Conservation (phyloP, 2,113 vertebrate genomes). For the human (Homo sapiens) region DNA sequence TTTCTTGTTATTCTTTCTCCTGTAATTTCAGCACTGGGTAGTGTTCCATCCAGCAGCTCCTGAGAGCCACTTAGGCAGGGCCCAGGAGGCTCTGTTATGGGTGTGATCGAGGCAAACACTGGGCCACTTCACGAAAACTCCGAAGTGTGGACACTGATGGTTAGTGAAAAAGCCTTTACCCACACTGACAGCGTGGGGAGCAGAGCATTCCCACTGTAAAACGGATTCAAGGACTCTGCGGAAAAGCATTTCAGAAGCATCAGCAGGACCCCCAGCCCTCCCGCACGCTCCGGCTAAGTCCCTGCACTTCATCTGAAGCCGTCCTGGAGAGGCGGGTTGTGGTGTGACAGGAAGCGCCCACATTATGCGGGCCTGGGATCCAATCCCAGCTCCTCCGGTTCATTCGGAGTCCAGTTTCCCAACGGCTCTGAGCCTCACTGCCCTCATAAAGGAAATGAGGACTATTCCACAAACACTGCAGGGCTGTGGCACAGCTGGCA, state of each 20-base stretch:
- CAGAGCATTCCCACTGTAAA: not conserved
- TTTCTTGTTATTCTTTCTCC: slow-evolving; percentile 13
- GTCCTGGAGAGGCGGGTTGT: not conserved
- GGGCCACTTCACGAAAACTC: not conserved
- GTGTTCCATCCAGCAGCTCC: not conserved
- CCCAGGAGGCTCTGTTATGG: not conserved
- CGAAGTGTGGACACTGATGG: not conserved
- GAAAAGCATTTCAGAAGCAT: not conserved
- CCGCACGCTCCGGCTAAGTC: not conserved
- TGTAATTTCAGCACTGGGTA: not conserved
- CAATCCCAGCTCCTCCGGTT: not conserved
- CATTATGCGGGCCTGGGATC: not conserved
- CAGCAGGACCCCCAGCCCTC: not conserved
- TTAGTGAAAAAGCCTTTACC: not conserved
- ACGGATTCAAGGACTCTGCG: accelerated
- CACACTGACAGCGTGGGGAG: accelerated
- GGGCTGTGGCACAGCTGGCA: not conserved
- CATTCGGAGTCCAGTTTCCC: not conserved
- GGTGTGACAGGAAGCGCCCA: not conserved
- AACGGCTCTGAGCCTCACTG: not conserved
- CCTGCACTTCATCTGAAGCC: not conserved
- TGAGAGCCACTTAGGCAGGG: not conserved
- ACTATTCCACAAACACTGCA: not conserved
- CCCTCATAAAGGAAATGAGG: not conserved
- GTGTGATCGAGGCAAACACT: not conserved